Evolutionary conservation across 2,888 invertebrate genomes (phyloP), one percentile per base, ranked within the genome.

Genomic region (Pandemis heparana): DNA sequence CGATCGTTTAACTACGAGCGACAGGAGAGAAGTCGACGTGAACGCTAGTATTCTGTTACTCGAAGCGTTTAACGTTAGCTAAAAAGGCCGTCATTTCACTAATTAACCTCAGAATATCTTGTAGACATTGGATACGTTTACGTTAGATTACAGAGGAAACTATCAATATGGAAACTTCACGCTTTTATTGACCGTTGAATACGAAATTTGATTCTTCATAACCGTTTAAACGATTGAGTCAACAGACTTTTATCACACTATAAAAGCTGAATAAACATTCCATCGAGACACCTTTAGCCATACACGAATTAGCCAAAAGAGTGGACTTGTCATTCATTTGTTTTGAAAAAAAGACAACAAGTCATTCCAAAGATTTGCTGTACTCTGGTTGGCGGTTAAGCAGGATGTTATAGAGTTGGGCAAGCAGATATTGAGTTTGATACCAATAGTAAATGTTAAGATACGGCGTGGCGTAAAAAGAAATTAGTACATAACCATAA

Each of bases 191-290:
- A 60, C 64, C 65, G 74, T 74, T 74, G 65, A 61, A 51, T 65
- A 65, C 59, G 69, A 65, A 60, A 74, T 53, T 61, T 70, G 70
- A 70, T 60, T 69, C 74, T 51, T 69, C 60, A 60, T 53, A 70
- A 74, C 60, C 65, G 51, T 69, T 73, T 69, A 69, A 73, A 73
- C 64, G 73, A 64, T 65, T 74, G 53, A 74, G 74, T 74, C 74
- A 74, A 74, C 74, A 74, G 60, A 65, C 74, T 53, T 73, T 73
- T 74, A 74, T 74, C 74, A 70, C 74, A 51, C 74, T 61, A 74
- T 74, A 70, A 74, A 74, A 70, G 74, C 74, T 74, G 74, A 70
- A 74, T 74, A 74, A 74, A 74, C 74, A 74, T 74, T 74, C 74
- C 70, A 18, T 60, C 65, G 60, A 60, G 74, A 73, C 74, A 74